A percentile compares a stretch with the other conserved stretches of the same genome.
Evolutionary conservation across 2,888 invertebrate genomes (phyloP).

Genomic region (Acanthococcus lagerstroemiae): DNA sequence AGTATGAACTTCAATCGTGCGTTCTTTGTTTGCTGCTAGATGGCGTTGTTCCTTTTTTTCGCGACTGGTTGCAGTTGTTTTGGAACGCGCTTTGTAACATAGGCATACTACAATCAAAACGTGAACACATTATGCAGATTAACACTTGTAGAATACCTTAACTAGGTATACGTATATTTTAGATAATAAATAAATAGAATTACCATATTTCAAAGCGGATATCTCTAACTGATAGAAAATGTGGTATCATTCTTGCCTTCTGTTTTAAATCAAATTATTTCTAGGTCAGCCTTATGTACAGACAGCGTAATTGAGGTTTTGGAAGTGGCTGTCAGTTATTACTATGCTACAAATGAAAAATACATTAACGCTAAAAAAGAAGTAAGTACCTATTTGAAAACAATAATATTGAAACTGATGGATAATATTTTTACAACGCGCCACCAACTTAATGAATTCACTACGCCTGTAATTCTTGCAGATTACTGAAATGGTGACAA

Average conservation of each 20-base stretch:
- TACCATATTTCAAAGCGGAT: no score
- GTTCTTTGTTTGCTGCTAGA: no score
- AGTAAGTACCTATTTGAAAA: slow-evolving; percentile 17
- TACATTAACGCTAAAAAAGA: background rate
- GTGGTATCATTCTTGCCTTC: background rate
- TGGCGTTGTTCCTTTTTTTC: no score
- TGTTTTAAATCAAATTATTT: background rate
- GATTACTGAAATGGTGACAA: slow-evolving; percentile 64
- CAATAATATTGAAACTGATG: background rate
- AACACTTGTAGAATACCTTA: no score
- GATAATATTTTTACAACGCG: background rate
- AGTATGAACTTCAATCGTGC: no score
- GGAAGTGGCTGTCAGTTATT: slow-evolving; percentile 37
- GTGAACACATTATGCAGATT: no score
- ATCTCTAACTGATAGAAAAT: no score
- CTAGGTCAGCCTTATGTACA: background rate
- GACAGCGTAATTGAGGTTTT: slow-evolving; percentile 41
- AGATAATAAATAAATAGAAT: no score
- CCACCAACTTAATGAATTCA: background rate
- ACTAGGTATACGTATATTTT: no score
- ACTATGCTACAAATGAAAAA: slow-evolving; percentile 6
- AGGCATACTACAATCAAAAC: no score
- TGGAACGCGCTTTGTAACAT: no score
- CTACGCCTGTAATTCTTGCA: slow-evolving; percentile 38
- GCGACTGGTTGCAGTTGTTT: no score